A percentile compares a stretch with the other conserved stretches of the same genome.
Evolutionary conservation across 2,113 vertebrate species (phyloP).

Genomic region (Ammospiza caudacuta): DNA sequence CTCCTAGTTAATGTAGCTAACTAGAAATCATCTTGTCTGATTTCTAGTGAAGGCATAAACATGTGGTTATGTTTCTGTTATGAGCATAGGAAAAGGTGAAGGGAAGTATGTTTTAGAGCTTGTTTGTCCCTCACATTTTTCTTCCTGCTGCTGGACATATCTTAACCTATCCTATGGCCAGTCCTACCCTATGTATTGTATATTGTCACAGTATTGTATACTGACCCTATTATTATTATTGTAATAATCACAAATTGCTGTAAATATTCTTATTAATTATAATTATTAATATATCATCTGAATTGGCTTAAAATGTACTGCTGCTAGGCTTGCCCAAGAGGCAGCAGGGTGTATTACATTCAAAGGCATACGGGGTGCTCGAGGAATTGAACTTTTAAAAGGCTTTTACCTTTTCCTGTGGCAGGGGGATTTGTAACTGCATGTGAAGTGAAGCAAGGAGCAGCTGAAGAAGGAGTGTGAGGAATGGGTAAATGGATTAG

Average conservation of each 20-base stretch:
- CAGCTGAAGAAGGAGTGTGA: not conserved
- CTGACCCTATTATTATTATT: not conserved
- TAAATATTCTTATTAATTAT: not conserved
- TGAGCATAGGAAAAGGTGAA: not conserved
- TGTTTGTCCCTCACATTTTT: not conserved
- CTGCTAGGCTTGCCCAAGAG: not conserved
- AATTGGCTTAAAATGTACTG: not conserved
- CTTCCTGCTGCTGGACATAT: not conserved
- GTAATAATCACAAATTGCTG: not conserved
- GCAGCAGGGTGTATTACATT: not conserved
- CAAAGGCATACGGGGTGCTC: not conserved
- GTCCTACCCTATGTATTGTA: not conserved
- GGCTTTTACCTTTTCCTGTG: not conserved
- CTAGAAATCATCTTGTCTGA: not conserved
- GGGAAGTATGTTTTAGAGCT: not conserved
- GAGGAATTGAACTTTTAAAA: not conserved
- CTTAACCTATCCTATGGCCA: not conserved
- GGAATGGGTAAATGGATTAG: conserved; percentile 29
- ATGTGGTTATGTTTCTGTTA: not conserved
- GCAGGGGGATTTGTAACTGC: not conserved
- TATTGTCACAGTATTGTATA: not conserved
- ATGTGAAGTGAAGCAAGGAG: not conserved
- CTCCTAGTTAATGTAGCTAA: not conserved
- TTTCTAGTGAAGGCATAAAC: not conserved
- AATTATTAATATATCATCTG: not conserved